Base-by-base conservation (phyloP, 1,140 invertebrate genomes). In the Bombyx mori region DNA sequence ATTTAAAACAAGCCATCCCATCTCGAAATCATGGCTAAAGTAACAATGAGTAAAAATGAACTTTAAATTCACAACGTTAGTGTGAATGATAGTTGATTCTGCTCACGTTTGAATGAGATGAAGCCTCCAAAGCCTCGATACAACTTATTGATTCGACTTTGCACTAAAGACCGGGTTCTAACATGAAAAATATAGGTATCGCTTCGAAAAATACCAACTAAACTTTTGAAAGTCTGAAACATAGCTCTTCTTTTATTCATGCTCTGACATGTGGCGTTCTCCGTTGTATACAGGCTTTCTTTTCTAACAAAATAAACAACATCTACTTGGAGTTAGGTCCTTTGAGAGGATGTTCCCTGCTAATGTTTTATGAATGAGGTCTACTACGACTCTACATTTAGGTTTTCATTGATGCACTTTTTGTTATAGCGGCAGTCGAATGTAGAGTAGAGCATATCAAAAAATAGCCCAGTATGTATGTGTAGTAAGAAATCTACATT, bases 171-270 rank as follows among this genome's bases (percentile, higher is more conserved):
- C 62, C 54, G 58, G 63, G 58, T 62, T 63, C 46, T 64, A 61
- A 71, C 60, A 72, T 69, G 60, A 72, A 62, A 74, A 71, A 77
- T 71, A 64, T 72, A 69, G 60, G 56, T 72, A 68, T 69, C 61
- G 69, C 63, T 69, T 70, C 77, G 74, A 81, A 81, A 79, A 82
- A 79, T 83, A 74, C 66, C 62, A 72, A 61, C 68, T 69, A 65
- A 82, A 82, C 68, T 84, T 86, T 77, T 79, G 68, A 79, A 82
- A 84, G 79, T 84, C 78, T 82, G 74, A 78, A 79, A 79, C 76
- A 82, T 79, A 75, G 78, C 75, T 82, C 72, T 82, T 86, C 71
- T 86, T 84, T 86, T 86, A 86, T 86, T 86, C 82, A 86, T 86
- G 73, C 52, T 74, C 73, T 81, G 77, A 86, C 82, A 84, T 86